Conservation (phyloP, 2,113 vertebrate genomes). For the Oxyruncus cristatus region DNA sequence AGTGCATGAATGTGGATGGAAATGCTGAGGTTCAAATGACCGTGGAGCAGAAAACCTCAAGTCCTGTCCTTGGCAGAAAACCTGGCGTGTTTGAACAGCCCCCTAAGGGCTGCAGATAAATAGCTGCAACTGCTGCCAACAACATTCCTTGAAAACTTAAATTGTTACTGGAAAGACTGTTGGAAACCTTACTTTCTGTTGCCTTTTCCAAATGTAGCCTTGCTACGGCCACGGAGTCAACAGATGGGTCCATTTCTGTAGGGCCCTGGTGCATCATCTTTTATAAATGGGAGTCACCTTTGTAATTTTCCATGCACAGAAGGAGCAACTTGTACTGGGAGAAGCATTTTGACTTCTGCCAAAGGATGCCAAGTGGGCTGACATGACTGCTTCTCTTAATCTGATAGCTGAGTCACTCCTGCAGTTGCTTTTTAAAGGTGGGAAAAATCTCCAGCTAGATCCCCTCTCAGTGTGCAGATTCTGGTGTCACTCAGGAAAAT, state of each 20-base stretch:
- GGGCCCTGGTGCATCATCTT: constrained; percentile 26
- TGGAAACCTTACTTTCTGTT: neutral
- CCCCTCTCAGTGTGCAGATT: neutral
- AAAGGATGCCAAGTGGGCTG: neutral
- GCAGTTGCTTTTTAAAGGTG: constrained; percentile 49
- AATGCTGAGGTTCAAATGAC: neutral
- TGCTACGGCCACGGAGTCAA: neutral
- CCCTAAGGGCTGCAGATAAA: neutral
- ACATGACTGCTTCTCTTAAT: neutral
- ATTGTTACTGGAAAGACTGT: neutral
- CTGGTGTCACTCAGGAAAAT: constrained; percentile 35
- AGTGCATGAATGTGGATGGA: neutral
- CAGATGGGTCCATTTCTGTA: neutral
- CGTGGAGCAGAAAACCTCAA: neutral
- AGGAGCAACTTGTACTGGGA: constrained; percentile 20
- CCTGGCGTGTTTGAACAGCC: neutral
- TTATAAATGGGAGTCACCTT: constrained; percentile 62
- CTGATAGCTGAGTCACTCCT: constrained; percentile 29
- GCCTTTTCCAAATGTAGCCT: neutral
- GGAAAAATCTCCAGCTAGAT: neutral
- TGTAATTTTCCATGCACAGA: constrained; percentile 20
- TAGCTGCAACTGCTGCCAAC: neutral
- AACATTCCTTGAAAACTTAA: constrained; percentile 3
- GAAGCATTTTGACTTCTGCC: constrained; percentile 25
- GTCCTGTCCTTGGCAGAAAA: neutral